These are phyloP conservation scores for Pseudolaguvia tuberculata DNA, from an alignment of 2,113 vertebrate genomes.

Conservation along the genomic window DNA sequence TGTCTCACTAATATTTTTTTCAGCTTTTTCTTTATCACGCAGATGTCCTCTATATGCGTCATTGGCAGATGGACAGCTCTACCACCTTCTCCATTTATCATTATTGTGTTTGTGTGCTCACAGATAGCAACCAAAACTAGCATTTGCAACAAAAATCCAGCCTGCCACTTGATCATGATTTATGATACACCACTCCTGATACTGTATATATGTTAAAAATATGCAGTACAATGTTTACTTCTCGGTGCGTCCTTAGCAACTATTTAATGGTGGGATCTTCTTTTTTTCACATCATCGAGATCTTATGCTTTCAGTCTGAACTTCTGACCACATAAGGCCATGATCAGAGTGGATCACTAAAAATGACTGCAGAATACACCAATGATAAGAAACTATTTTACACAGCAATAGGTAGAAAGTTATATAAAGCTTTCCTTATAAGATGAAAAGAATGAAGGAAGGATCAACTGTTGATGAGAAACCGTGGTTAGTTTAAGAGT, in stretches of 20 bases:
- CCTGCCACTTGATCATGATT: background rate
- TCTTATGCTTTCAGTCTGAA: too few species aligned
- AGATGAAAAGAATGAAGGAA: too few species aligned
- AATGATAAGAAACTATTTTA: too few species aligned
- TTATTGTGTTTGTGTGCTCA: background rate
- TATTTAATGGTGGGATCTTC: background rate
- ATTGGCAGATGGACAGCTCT: slow-evolving; percentile 10
- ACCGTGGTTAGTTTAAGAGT: too few species aligned
- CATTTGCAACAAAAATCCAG: background rate
- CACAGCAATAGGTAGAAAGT: too few species aligned
- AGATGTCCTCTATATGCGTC: slow-evolving; percentile 26
- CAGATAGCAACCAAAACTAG: slow-evolving; percentile 5
- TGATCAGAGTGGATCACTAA: too few species aligned
- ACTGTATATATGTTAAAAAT: background rate
- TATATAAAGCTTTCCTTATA: too few species aligned
- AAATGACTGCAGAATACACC: too few species aligned
- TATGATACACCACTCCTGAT: background rate
- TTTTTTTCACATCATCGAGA: background rate
- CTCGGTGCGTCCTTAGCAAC: background rate
- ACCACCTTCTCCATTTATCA: slow-evolving; percentile 38
- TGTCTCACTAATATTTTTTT: background rate
- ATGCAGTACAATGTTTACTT: background rate
- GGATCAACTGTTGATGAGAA: too few species aligned
- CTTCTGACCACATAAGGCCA: too few species aligned
- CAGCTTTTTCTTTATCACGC: background rate